Evolutionary conservation across 1,140 invertebrate genomes (phyloP), one percentile per base, ranked within the genome.

Genomic region (Bombus waltoni): DNA sequence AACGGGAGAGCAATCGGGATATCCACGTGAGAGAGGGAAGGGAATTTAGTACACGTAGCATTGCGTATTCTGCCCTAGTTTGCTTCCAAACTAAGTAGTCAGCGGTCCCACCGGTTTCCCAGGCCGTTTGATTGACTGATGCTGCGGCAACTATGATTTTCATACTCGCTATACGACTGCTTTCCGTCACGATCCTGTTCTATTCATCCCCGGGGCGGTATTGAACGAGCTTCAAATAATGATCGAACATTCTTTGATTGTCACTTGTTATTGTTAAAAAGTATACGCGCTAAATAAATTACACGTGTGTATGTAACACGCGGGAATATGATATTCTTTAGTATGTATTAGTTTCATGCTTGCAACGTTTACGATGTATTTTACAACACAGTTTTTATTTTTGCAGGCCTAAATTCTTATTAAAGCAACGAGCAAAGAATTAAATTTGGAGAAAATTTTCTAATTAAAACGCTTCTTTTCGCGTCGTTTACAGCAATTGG

Each of bases 11-110:
- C 44, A 62, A 82, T 38, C 18, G 66, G 38, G 72, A 76, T 59
- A 35, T 44, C 38, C 70, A 28, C 35, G 57, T n/a, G 25, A 25
- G 32, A 68, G 62, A 84, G 76, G 53, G 76, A 73, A 72, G 42
- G 85, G 74, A 76, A 73, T 57, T 80, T 86, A 73, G 79, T 83
- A 77, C 70, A 71, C 59, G 71, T 53, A 53, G 6, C 71, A 28
- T 89, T 89, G 79, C 88, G 87, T 88, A 83, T 83, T 88, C 42
- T 77, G 88, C 79, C 79, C 83, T 62, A 79, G 65, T 88, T 89
- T 86, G 65, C n/a, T 59, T 80, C 35, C 53, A 53, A 72, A 32
- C 74, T 38, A 65, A 86, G 70, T 83, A 82, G 32, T 75, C 72
- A 76, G 28, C 42, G 79, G 65, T 44, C n/a, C 35, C 53, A 44